Base-by-base conservation (phyloP, 2,888 invertebrate species). In the Falcaria lacertinaria region DNA sequence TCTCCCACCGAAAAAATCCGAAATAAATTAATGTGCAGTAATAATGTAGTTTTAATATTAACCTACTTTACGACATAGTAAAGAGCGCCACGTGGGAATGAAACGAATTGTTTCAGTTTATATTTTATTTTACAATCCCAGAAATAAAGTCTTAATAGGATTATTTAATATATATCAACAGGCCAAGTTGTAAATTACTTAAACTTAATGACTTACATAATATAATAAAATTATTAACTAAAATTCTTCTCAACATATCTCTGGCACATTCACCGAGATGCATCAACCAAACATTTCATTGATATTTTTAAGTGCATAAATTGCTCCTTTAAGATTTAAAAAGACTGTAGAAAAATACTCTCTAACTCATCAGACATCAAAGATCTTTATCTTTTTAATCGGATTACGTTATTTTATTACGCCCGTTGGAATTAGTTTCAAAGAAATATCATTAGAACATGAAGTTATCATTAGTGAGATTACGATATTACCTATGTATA, bases 151-250 rank as follows among this genome's bases (percentile, higher is more conserved):
- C 83, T 87, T 88, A 86, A 79, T 85, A 89, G 88, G 89, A 89
- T 89, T 83, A 85, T 84, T 84, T 84, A 82, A 85, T 87, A 87
- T 85, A 88, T 88, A 85, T 89, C 84, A 89, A 89, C 88, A 88
- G 87, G 80, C 85, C 88, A 84, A 88, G 84, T 87, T 87, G 89
- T 89, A 88, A 88, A 88, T 89, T 88, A 87, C 87, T 89, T 89
- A 87, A 89, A 89, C 88, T 88, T 88, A 87, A 89, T 89, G 86
- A 88, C 89, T 87, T 88, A 87, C 82, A 87, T 76, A 86, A 86
- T 88, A 87, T 80, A 87, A 88, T 88, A 88, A 87, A 87, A 85
- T 87, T 87, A 88, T 80, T 85, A 89, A 89, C 89, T 89, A 87
- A 89, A 89, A 86, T 81, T 86, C 70, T 87, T 81, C 83, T 84